Percentiles rank a stretch among this genome's conserved stretches.
These are phyloP conservation scores for Ernsta delagoae DNA, from an alignment of 2,888 invertebrate species.

Conservation along the genomic window DNA sequence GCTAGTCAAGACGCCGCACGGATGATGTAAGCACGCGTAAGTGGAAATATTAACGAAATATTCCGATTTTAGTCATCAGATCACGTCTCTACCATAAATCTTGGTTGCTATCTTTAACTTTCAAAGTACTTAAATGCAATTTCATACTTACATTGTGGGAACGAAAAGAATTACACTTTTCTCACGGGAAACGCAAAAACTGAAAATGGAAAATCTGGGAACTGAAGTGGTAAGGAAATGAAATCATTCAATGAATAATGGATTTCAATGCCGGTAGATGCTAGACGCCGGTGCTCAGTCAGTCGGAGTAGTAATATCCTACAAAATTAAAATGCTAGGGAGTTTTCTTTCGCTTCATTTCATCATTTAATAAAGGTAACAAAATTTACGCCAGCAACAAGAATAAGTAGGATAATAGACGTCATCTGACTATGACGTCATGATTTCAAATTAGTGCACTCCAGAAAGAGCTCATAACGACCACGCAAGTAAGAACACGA, in stretches of 20 bases:
- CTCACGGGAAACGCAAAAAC: conserved; percentile 6
- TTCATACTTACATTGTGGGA: background rate
- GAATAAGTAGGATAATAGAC: no score
- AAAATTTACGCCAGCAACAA: no score
- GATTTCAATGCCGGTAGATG: no score
- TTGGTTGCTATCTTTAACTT: background rate
- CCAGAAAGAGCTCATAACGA: no score
- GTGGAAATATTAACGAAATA: background rate
- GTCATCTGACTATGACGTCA: no score
- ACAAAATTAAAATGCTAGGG: no score
- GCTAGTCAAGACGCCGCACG: background rate
- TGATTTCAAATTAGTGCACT: no score
- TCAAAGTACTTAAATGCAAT: conserved; percentile 3
- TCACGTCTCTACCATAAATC: background rate
- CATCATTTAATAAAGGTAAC: no score
- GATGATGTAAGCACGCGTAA: conserved; percentile 4
- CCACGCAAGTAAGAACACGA: no score
- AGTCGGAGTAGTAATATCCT: no score
- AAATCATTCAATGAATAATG: background rate
- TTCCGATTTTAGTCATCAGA: background rate
- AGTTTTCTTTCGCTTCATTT: no score
- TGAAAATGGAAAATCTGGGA: conserved; percentile 6
- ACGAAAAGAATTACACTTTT: background rate
- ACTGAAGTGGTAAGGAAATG: background rate
- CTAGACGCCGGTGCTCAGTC: no score